These are phyloP conservation scores for Lynx canadensis DNA, from an alignment of 2,113 vertebrate species.

Conservation along the genomic window DNA sequence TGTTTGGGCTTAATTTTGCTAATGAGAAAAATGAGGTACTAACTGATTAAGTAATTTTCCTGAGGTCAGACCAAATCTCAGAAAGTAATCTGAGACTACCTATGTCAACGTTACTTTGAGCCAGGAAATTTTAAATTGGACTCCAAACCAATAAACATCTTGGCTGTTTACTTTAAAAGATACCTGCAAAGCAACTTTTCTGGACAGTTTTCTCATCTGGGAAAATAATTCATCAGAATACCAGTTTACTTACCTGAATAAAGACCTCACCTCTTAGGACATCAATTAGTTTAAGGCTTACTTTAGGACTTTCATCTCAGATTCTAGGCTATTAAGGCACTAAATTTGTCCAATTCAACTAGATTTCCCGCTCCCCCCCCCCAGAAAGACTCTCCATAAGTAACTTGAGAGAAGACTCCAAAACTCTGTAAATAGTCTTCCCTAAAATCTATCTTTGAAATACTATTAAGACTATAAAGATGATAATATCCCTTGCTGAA, in stretches of 20 bases:
- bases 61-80: background rate
- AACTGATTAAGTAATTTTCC: slow-evolving; percentile 28
- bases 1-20: background rate
- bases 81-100: background rate
- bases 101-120: slow-evolving; percentile 18
- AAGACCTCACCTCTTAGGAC: background rate
- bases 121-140: slow-evolving; percentile 47
- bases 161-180: background rate
- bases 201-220: background rate
- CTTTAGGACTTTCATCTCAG: background rate
- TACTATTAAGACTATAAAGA: background rate
- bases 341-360: background rate
- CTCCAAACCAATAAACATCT: slow-evolving; percentile 8
- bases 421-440: background rate
- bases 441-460: background rate
- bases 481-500: background rate
- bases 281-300: background rate
- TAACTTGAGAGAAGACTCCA: background rate
- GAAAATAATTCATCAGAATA: background rate
- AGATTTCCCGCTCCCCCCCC: background rate
- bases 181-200: background rate
- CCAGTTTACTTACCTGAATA: background rate
- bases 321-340: background rate
- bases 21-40: background rate
- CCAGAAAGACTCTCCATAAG: background rate